Conservation (phyloP, 1,140 invertebrate species). For the Drosophila ananassae region DNA sequence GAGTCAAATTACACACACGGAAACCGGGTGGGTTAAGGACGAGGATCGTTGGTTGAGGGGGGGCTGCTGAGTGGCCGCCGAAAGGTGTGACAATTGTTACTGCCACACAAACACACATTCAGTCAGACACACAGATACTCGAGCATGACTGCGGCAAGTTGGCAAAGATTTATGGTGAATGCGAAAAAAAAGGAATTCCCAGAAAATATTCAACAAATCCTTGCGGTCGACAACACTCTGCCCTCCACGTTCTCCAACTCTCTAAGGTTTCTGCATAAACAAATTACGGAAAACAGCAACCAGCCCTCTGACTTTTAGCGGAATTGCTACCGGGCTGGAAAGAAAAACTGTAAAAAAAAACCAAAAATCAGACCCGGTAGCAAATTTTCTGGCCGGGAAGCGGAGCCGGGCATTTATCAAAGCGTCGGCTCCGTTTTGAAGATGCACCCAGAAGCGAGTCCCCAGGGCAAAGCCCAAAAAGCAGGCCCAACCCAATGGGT, state of each 20-base stretch:
- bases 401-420: slow-evolving; percentile 68
- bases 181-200: slow-evolving; percentile 58
- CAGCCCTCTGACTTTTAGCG: slow-evolving; percentile 62
- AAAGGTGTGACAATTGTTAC: slow-evolving; percentile 82
- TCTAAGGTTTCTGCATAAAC: slow-evolving; percentile 54
- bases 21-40: slow-evolving; percentile 6
- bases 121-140: slow-evolving; percentile 24
- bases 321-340: slow-evolving; percentile 71
- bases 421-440: slow-evolving; percentile 64
- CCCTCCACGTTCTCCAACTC: slow-evolving; percentile 27
- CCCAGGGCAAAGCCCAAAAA: slow-evolving; percentile 43
- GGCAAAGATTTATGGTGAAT: slow-evolving; percentile 73
- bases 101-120: slow-evolving; percentile 31
- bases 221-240: slow-evolving; percentile 41
- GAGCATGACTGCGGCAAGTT: background rate
- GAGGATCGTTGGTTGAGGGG: background rate
- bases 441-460: slow-evolving; percentile 46
- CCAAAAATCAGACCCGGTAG: slow-evolving; percentile 51
- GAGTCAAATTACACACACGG: slow-evolving; percentile 79
- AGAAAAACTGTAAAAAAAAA: background rate
- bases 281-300: slow-evolving; percentile 50
- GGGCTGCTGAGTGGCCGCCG: slow-evolving; percentile 74
- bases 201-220: slow-evolving; percentile 71
- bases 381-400: slow-evolving; percentile 46
- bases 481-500: slow-evolving; percentile 48